Base-by-base conservation (phyloP, 2,888 invertebrate genomes). In the Sphecodes monilicornis region DNA sequence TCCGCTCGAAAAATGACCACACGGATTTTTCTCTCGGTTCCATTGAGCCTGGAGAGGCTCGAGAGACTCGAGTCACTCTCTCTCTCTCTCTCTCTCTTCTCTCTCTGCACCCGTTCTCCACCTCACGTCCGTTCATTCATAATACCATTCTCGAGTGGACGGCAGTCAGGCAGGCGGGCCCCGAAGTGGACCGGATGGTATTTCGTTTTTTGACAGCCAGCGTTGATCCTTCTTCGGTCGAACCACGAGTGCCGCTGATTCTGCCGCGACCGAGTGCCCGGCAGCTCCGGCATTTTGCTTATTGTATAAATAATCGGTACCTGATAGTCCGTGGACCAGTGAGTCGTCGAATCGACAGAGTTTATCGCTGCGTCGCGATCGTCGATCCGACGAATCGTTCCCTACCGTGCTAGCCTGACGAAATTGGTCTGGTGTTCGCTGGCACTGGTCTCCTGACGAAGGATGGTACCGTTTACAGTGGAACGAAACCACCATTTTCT, bases 171-270 rank as follows among this genome's bases (percentile, higher is more conserved):
- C 66, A 36, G 66, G 36, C 46, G n/a, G 76, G 89, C 80, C 81
- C 83, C 91, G 88, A 92, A 91, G 91, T 91, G 92, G 92, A 91
- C 90, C 91, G 92, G 91, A 90, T 92, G 92, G 92, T 92, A 92
- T 93, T 92, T 92, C 92, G 89, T 91, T 92, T 89, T 91, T 84
- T 91, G 92, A 92, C 92, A 87, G 87, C 90, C 86, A 84, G 85
- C 88, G 85, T 64, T 83, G 86, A 84, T 88, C 85, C 78, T 43
- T 85, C 84, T 80, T 84, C 86, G 60, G 26, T 6, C 90, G 85
- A 87, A 84, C 90, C 85, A 89, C 87, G 88, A 88, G 87, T 88
- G 84, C 76, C 71, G 60, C 71, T 39, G 68, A 57, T 57, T 72
- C 46, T 79, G 54, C 60, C 16, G 74, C 84, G 77, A 82, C 76